A percentile compares a stretch with the other conserved stretches of the same genome.
phyloP scores from a whole-genome alignment of 64 coral and sea anemone species.

The Montipora capricornis region DNA sequence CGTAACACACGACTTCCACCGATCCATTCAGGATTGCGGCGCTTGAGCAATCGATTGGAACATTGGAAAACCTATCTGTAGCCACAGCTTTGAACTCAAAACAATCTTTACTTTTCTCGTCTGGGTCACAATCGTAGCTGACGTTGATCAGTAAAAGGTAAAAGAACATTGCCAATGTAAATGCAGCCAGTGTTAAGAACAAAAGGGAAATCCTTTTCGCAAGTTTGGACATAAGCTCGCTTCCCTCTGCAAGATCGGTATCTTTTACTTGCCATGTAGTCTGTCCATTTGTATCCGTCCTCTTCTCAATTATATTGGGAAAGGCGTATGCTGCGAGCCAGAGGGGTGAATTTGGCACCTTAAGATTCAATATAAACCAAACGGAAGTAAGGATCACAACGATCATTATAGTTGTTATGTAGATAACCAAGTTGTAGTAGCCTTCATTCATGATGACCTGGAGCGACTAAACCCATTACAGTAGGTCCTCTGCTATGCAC shows the following conservation, averaged over 20 bases:
- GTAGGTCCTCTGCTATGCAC: too few species aligned
- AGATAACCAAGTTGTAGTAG: background rate
- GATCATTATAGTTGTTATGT: background rate
- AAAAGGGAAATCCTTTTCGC: background rate
- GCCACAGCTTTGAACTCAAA: background rate
- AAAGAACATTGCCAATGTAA: background rate
- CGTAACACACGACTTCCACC: background rate
- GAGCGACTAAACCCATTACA: background rate
- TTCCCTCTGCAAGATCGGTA: background rate
- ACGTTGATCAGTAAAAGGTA: background rate
- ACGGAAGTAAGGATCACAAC: background rate
- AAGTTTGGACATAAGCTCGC: background rate
- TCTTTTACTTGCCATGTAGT: background rate
- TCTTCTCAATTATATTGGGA: background rate
- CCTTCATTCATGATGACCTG: background rate
- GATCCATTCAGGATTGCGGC: background rate
- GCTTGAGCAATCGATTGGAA: constrained; percentile 2
- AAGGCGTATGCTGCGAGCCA: background rate
- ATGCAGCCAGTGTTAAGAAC: background rate
- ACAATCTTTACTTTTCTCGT: constrained; percentile 17
- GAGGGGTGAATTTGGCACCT: too few species aligned
- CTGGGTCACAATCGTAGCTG: background rate
- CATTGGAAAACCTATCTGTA: background rate
- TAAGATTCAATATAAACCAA: background rate
- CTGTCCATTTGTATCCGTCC: background rate